Base-by-base conservation (phyloP, 2,888 invertebrate species). In the Petrophora chlorosata region DNA sequence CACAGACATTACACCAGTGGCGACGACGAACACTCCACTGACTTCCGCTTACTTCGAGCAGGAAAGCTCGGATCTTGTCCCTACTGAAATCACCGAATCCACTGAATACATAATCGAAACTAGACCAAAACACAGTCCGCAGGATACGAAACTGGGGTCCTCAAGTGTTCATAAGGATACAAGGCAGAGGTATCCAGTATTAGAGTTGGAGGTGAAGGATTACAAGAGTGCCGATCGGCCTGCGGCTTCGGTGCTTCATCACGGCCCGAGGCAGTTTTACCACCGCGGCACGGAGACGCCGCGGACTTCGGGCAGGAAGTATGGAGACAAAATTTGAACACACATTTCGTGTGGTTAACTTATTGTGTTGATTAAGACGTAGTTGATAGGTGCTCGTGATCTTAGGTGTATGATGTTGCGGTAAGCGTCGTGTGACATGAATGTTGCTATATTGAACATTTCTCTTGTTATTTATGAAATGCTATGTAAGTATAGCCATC, bases 261-360 rank as follows among this genome's bases (percentile, higher is more conserved):
- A 63, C 5, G 54, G 59, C 19, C 41, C 54, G n/a, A 53, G 61
- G 50, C 60, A 69, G 46, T 34, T 50, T 8, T 65, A 63, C 30
- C 65, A 56, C 16, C 65, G 73, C 36, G 61, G 59, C 23, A 59
- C 53, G 13, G 74, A 75, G 13, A 51, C 69, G 15, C 51, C 70
- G 7, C 72, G 67, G 51, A 59, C 64, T 3, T 65, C 67, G 45
- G 79, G 76, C 19, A 81, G 80, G 2, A 87, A 85, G 67, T 89
- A 89, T 67, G 89, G 89, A 76, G 89, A 89, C 63, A 87, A 86
- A 83, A 61, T 63, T 34, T 63, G 51, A 60, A 52, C 25, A 32
- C n/a, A 25, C 29, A 56, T 29, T 49, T 50, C 43, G 47, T 28
- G 46, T 51, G 67, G 7, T 2, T 22, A 22, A 7, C 5, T 22